Conservation (phyloP, 2,797 vertebrate genomes). For the Gambusia yucatana region DNA sequence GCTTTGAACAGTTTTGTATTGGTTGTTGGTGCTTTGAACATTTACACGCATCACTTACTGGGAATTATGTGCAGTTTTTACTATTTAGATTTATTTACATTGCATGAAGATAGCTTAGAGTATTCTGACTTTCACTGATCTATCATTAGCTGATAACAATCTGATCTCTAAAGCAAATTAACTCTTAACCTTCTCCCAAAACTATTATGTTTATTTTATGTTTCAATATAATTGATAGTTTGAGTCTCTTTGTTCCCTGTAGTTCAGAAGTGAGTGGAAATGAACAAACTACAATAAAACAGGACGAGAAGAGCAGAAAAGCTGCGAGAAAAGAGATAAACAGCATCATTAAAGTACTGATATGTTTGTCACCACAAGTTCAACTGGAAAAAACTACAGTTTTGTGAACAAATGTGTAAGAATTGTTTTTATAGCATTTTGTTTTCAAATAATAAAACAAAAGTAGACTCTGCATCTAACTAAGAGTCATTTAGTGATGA, state of each 20-base stretch:
- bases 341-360: no score
- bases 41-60: background rate
- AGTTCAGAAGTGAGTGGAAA: no score
- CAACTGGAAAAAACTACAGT: no score
- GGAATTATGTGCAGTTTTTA: background rate
- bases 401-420: background rate
- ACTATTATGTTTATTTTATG: background rate
- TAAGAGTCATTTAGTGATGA: background rate
- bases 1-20: no score
- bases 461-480: background rate
- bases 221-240: no score
- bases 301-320: no score
- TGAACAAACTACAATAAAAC: no score
- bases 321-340: no score
- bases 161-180: background rate
- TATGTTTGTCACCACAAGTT: no score
- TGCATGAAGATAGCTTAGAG: background rate
- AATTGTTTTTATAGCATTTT: background rate
- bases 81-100: background rate
- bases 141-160: background rate
- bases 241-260: no score
- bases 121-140: background rate
- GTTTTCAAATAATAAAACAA: background rate
- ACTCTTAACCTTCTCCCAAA: background rate
- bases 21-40: no score